phyloP scores from a whole-genome alignment of 2,113 vertebrate species.

The Atlantisia rogersi region DNA sequence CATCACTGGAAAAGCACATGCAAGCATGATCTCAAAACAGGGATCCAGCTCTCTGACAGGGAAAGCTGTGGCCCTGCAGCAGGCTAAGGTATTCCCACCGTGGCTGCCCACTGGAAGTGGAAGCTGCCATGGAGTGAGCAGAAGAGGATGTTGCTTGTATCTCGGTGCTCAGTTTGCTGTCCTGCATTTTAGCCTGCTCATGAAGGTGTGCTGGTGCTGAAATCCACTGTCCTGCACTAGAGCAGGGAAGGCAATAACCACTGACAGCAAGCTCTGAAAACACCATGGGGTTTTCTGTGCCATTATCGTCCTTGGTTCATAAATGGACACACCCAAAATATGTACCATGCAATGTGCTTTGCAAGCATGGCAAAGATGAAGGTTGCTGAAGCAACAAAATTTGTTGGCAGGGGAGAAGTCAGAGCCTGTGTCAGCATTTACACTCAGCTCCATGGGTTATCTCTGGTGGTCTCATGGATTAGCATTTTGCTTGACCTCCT shows the following conservation, averaged over 20 bases:
- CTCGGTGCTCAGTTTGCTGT: neutral
- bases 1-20: neutral
- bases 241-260: fast-evolving
- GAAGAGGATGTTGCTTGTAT: fast-evolving
- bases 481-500: neutral
- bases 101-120: fast-evolving
- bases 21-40: neutral
- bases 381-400: neutral
- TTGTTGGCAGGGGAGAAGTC: neutral
- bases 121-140: neutral
- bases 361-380: neutral
- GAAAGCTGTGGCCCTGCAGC: neutral
- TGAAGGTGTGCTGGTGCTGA: neutral
- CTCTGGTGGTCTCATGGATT: neutral
- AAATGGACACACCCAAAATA: fast-evolving
- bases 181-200: neutral
- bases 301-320: fast-evolving
- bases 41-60: neutral
- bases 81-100: neutral
- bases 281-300: neutral
- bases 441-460: neutral
- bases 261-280: neutral
- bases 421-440: neutral
- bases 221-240: fast-evolving
- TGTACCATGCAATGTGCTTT: neutral